Conservation (phyloP, 2,113 vertebrate species). For the Psephotus haematonotus region DNA sequence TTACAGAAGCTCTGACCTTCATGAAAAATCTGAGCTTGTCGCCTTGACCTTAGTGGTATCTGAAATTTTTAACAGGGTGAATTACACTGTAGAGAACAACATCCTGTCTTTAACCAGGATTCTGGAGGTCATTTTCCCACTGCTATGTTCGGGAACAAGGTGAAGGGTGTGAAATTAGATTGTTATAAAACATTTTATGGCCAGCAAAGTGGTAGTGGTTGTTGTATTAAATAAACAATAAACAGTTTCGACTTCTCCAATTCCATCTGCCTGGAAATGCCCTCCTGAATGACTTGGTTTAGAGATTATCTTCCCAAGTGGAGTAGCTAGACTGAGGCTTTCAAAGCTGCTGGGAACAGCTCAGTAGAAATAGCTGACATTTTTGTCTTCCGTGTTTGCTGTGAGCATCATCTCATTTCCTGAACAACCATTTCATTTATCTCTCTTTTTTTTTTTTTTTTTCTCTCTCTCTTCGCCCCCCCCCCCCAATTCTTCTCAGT, state of each 20-base stretch:
- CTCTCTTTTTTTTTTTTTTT: not conserved
- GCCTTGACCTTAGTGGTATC: not conserved
- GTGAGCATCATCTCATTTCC: not conserved
- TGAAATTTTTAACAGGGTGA: not conserved
- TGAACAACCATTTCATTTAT: not conserved
- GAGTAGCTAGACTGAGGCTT: not conserved
- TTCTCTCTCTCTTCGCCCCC: not conserved
- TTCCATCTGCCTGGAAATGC: not conserved
- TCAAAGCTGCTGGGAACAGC: not conserved
- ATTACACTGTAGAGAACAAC: not conserved
- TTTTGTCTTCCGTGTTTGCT: not conserved
- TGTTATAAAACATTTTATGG: not conserved
- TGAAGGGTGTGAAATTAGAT: not conserved
- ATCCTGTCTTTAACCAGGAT: not conserved
- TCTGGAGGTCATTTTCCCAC: not conserved
- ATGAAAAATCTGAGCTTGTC: not conserved
- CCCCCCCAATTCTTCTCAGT: not conserved
- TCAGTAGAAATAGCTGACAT: not conserved
- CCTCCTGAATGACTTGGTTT: not conserved
- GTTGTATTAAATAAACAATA: not conserved
- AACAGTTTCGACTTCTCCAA: not conserved
- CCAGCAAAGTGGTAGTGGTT: not conserved
- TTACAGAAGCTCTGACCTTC: not conserved
- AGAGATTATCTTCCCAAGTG: not conserved
- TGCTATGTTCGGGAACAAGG: not conserved